Conservation (phyloP, 2,797 vertebrate species). For the Sebastes glaucus region DNA sequence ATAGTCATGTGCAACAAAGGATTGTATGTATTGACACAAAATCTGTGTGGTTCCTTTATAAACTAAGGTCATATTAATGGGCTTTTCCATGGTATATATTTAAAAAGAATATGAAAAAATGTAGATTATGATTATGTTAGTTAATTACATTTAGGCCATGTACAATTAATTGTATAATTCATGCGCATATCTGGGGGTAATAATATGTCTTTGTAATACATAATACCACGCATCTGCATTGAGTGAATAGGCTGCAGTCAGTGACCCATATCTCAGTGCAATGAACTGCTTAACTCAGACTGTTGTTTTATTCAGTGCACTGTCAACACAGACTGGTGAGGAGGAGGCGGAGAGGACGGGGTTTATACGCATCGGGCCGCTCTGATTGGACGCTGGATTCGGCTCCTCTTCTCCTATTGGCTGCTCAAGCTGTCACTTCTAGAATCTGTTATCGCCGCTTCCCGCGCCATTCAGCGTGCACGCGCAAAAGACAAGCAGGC, state of each 20-base stretch:
- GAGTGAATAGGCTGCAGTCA: slow-evolving; percentile 57
- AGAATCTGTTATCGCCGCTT: slow-evolving; percentile 63
- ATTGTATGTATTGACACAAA: too few species aligned
- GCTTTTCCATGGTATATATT: neutral
- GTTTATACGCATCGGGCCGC: neutral
- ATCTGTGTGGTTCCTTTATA: neutral
- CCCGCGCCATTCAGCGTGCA: slow-evolving; percentile 80
- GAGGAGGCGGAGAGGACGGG: slow-evolving; percentile 40
- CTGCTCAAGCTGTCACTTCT: slow-evolving; percentile 63
- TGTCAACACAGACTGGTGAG: slow-evolving; percentile 72
- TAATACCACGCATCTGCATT: slow-evolving; percentile 16
- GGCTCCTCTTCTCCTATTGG: slow-evolving; percentile 66
- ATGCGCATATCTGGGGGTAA: neutral
- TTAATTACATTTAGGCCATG: neutral
- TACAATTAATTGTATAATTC: neutral
- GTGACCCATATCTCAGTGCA: slow-evolving; percentile 76
- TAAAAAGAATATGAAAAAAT: neutral
- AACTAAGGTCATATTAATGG: neutral
- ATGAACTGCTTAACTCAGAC: slow-evolving; percentile 77
- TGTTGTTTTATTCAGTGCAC: slow-evolving; percentile 75
- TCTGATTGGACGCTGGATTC: slow-evolving; percentile 65
- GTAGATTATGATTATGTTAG: neutral
- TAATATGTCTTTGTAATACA: slow-evolving; percentile 9
- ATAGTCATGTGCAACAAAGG: neutral
- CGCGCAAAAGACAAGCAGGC: slow-evolving; percentile 79